Conservation (phyloP, 2,888 invertebrate genomes). For the Synanthedon myopaeformis region DNA sequence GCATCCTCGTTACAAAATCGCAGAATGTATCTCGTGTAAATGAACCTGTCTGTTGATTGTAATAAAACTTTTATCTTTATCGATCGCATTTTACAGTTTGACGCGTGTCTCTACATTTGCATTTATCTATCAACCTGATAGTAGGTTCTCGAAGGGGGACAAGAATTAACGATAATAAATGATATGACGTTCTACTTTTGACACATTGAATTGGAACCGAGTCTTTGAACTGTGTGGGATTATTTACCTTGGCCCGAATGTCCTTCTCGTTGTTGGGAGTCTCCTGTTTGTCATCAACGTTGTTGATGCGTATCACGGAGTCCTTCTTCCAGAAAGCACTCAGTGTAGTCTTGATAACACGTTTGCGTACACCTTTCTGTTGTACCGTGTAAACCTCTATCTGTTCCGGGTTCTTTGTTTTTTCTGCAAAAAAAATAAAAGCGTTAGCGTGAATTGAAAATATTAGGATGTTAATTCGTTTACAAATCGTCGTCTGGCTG, state of each 20-base stretch:
- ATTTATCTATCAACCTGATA: no score
- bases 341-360: constrained; percentile 72
- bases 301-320: constrained; percentile 78
- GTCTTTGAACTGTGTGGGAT: constrained; percentile 13
- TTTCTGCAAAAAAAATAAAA: constrained; percentile 56
- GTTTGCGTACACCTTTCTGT: constrained; percentile 71
- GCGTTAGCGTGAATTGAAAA: neutral
- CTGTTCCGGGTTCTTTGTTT: constrained; percentile 79
- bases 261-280: constrained; percentile 75
- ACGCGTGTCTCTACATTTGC: no score
- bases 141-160: no score
- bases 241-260: constrained; percentile 74
- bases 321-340: constrained; percentile 77
- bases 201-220: constrained; percentile 52
- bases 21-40: neutral
- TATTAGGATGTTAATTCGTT: constrained; percentile 3
- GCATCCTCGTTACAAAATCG: neutral
- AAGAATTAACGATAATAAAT: no score
- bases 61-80: neutral
- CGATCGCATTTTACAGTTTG: no score
- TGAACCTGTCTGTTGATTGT: neutral
- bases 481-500: constrained; percentile 25
- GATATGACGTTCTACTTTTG: neutral
- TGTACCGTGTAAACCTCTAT: constrained; percentile 76
- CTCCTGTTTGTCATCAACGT: constrained; percentile 78